phyloP scores from a whole-genome alignment of 2,113 vertebrate genomes.

The Siniperca chuatsi region DNA sequence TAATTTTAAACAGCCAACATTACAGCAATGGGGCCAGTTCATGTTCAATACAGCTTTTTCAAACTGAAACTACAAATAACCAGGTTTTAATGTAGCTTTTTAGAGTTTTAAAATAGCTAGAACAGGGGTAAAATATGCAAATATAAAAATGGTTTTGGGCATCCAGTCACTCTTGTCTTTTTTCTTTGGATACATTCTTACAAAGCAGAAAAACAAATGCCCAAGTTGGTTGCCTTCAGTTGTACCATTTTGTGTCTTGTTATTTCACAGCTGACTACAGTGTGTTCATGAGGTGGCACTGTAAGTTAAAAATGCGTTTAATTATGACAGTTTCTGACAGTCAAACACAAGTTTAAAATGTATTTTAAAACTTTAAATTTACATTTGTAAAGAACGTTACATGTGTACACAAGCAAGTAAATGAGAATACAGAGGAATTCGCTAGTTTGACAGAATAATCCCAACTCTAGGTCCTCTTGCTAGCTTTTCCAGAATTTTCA shows the following conservation, averaged over 20 bases:
- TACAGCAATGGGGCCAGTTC: not conserved
- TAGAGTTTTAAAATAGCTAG: not conserved
- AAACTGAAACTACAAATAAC: not conserved
- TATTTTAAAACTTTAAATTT: not conserved
- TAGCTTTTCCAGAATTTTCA: not conserved
- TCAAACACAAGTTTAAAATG: not conserved
- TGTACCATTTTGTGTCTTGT: not conserved
- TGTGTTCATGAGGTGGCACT: not conserved
- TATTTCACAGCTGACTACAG: not conserved
- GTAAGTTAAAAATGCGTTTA: not conserved
- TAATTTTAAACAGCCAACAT: not conserved
- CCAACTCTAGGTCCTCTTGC: not conserved
- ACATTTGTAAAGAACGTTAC: not conserved
- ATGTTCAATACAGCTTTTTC: not conserved
- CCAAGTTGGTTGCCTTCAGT: not conserved
- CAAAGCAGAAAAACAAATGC: not conserved
- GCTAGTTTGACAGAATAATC: not conserved
- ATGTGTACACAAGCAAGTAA: not conserved
- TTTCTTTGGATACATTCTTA: not conserved
- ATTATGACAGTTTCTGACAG: not conserved
- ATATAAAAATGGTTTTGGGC: not conserved
- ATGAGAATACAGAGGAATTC: not conserved
- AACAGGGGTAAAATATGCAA: conserved; percentile 18
- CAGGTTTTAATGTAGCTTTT: too few species aligned
- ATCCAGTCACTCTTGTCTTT: not conserved